phyloP scores from a whole-genome alignment of 2,797 vertebrate genomes.

The Erpetoichthys calabaricus region DNA sequence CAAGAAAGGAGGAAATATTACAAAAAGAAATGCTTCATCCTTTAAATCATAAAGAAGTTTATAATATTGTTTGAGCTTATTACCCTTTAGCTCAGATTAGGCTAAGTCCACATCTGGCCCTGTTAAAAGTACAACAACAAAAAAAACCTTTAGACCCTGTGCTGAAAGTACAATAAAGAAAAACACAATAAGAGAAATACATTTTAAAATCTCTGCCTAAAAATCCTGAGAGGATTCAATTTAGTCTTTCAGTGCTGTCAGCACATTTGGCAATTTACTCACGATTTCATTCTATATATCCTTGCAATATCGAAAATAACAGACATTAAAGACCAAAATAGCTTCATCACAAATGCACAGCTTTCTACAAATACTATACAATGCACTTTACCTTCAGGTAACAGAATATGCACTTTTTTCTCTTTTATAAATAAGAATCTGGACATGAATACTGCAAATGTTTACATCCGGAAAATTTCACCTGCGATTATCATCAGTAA shows the following conservation, averaged over 20 bases:
- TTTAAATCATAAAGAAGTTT: slow-evolving; percentile 49
- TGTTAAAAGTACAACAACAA: slow-evolving; percentile 23
- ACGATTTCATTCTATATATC: slow-evolving; percentile 44
- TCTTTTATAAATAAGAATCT: slow-evolving; percentile 7
- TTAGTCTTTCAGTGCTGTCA: slow-evolving; percentile 48
- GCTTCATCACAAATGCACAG: slow-evolving; percentile 34
- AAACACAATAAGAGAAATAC: slow-evolving; percentile 39
- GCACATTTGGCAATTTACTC: slow-evolving; percentile 55
- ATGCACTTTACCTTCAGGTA: slow-evolving; percentile 1
- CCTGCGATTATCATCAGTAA: slow-evolving; percentile 3
- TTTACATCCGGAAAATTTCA: neutral
- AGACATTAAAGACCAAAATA: slow-evolving; percentile 28
- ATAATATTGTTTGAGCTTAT: slow-evolving; percentile 25
- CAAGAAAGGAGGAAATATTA: slow-evolving; percentile 14
- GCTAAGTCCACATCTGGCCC: slow-evolving; percentile 37
- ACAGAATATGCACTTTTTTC: neutral
- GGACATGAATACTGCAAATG: neutral
- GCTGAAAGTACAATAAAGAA: slow-evolving; percentile 20
- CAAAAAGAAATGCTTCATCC: slow-evolving; percentile 43
- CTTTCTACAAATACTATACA: slow-evolving; percentile 3
- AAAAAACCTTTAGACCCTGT: slow-evolving; percentile 20
- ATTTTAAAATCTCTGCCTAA: slow-evolving; percentile 34
- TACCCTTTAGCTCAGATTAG: slow-evolving; percentile 33
- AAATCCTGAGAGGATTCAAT: slow-evolving; percentile 55
- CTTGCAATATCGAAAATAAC: slow-evolving; percentile 7